Evolutionary conservation across 1,140 invertebrate species (phyloP), one percentile per base, ranked within the genome.

Genomic region (Solenopsis invicta): DNA sequence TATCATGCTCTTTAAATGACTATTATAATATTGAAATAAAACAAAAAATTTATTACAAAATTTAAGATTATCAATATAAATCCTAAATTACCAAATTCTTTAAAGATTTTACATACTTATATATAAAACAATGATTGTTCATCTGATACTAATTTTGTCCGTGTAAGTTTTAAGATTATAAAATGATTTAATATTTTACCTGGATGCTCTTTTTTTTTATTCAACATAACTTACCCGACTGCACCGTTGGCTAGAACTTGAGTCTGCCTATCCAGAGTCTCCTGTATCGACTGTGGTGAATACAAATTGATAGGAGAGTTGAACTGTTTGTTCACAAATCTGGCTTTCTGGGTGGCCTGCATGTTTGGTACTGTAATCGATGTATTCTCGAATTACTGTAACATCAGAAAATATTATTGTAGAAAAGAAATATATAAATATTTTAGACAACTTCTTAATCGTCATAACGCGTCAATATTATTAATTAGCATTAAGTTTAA

Each of bases 301-400:
- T 98, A 98, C 37, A 98, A 95, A 91, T 97, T 97, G 90, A 98
- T 98, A 48, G 98, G 98, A 71, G 98, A 97, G 95, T 98, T 99
- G 96, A 98, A 98, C 95, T 98, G 98, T 95, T 98, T 98, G 96
- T 98, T 97, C 81, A 98, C 97, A 93, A 98, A 94, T 91, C 94
- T 96, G 56, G 93, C 86, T 77, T 86, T 93, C 59, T 91, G 91
- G 8, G 88, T 77, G 18, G 93, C 82, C 94, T 29, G 29, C 29
- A 94, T 95, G 37, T 81, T 93, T 8, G 48, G 18, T 21, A 18
- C 8, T 62, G 69, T 18, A 61, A 16, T 41, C 0, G 9, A 18
- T 86, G 8, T 61, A 16, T 21, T 74, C 54, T 59, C 45, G 21
- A 52, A n/a, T 61, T 72, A 78, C 90, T 93, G 41, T 9, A 92